Evolutionary conservation across 2,113 vertebrate genomes (phyloP), one percentile per base, ranked within the genome.

Genomic region (Scytalopus superciliaris): DNA sequence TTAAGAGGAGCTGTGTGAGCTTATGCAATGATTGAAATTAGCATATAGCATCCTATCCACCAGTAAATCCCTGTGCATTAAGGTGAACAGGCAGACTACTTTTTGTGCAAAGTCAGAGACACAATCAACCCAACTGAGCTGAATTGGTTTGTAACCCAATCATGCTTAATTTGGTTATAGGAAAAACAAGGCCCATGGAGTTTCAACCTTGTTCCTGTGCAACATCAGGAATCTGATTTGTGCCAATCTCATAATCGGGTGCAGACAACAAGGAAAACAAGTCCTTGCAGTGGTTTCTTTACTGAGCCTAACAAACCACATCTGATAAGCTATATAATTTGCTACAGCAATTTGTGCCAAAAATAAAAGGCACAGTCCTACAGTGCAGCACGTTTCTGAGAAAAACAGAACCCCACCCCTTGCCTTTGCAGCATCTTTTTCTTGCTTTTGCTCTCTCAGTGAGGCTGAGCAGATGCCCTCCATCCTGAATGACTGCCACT

Each of bases 261-360:
- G 91, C 91, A 97, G 97, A 93, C 96, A 97, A 97, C 93, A 98
- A 96, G 97, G 97, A 97, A 92, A 97, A 97, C 96, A 96, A 98
- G 94, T 96, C 95, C 96, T 96, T 97, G 95, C 95, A 88, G 95
- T 97, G 97, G 97, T 98, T 97, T 98, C 94, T 96, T 96, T 69
- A 97, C 94, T 80, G 90, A 97, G 97, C 91, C 97, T 97, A 94
- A 96, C 97, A 98, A 98, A 96, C 97, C 98, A 98, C 98, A 98
- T 98, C 97, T 98, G 98, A 98, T 98, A 98, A 98, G 97, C 98
- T 97, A 95, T 97, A 95, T 98, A 98, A 98, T 98, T 98, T 98
- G 97, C 97, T 97, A 70, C 94, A 97, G 97, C 96, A 97, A 97
- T 97, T 98, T 97, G 97, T 97, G 97, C 98, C 98, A 98, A 98